Evolutionary conservation across 2,113 vertebrate genomes (phyloP), one percentile per base, ranked within the genome.

Genomic region (Dicerorhinus sumatrensis): DNA sequence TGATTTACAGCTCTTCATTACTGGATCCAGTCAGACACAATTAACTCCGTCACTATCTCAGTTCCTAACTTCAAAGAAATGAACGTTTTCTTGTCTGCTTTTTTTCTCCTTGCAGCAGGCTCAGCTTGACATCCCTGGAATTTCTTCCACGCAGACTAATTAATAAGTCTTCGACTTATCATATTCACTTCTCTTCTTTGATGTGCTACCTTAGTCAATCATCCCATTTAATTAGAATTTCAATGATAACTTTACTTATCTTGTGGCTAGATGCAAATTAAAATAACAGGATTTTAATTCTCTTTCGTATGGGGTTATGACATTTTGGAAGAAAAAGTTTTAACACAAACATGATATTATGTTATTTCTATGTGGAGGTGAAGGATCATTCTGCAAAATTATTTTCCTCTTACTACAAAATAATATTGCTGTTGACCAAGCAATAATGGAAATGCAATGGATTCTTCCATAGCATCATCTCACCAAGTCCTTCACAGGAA

Each of bases 11-110:
- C 98, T 99, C 99, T 99, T 99, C 99, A 99, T 99, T 99, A 99
- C 99, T 99, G 98, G 98, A 99, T 99, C 98, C 99, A 99, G 99
- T 99, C 99, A 99, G 99, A 99, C 98, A 99, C 99, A 99, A 99
- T 99, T 99, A 99, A 99, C 98, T 99, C 99, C 98, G 98, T 98
- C 98, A 97, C 98, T 98, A 98, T 99, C 98, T 99, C 98, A 97
- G 97, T 97, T 98, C 98, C 98, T 98, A 98, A 99, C 99, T 99
- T 99, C 99, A 99, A 99, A 99, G 99, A 99, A 99, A 99, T 98
- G 98, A 98, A 98, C 98, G 97, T 99, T 99, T 99, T 98, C 99
- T 99, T 98, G 98, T 98, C 99, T 99, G 99, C 98, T 98, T 99
- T 98, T 98, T 98, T 98, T 98, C 98, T 98, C 98, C 98, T 99